Base-by-base conservation (phyloP, 2,797 vertebrate species). In the Esox lucius region DNA sequence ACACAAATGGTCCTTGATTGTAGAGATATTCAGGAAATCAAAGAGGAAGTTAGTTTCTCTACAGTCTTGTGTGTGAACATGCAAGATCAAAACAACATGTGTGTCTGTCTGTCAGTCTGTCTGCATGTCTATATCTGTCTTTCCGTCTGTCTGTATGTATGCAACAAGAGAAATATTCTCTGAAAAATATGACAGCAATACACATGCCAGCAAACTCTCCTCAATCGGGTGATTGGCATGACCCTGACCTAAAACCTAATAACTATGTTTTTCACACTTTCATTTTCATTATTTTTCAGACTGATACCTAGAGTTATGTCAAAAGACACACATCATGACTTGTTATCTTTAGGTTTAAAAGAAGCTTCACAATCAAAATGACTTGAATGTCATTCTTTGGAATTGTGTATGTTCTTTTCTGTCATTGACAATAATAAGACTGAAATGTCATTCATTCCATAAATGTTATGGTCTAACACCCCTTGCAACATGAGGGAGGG, bases 21-120 rank as follows among this genome's bases (percentile, higher is more conserved):
- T 75, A 82, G 75, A 85, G 80, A 89, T 53, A 8, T 7, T 15
- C 51, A 76, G 26, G 31, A 72, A 78, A 77, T 31, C 76, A 66
- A 76, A 83, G 91, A 92, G 90, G 91, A 91, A 91, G 91, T 87
- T 83, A 62, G 7, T 72, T 78, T 89, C 83, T 86, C 78, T 84
- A 85, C 81, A 82, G 84, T 82, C 85, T 81, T 9, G 3, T 33
- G 0, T 42, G 51, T 56, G 51, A 56, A 56, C 16, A 19, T 17
- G 53, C 7, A n/a, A 46, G 42, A 46, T 12, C 2, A 46, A 46
- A 46, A 39, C 35, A 39, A 39, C 35, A 8, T 31, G 9, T n/a
- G 4, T 19, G 6, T 33, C 11, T 67, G 31, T 67, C 49, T 31
- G 17, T n/a, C 15, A 35, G 17, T 17, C 11, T 67, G 16, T 67